Evolutionary conservation across 2,113 vertebrate species (phyloP), one percentile per base, ranked within the genome.

Genomic region (Saimiri boliviensis): DNA sequence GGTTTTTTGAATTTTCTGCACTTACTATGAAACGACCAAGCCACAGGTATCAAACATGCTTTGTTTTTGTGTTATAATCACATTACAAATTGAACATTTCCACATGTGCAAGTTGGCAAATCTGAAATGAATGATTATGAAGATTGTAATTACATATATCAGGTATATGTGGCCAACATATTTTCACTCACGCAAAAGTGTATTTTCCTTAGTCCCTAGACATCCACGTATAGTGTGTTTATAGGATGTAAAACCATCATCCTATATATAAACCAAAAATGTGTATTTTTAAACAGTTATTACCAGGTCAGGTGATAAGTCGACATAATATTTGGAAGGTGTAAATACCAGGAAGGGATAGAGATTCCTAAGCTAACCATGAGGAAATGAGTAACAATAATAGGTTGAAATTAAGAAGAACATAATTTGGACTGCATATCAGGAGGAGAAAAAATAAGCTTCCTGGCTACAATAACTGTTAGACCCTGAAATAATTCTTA

Each of bases 51-150:
- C 98, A 98, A 98, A 98, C 98, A 96, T 98, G 98, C 98, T 98
- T 98, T 98, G 98, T 98, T 98, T 80, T 58, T 97, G 97, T 98
- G 97, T 97, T 98, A 73, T 98, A 99, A 98, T 99, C 98, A 98
- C 94, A 97, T 99, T 99, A 98, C 98, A 98, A 98, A 99, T 98
- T 99, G 98, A 99, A 99, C 97, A 98, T 98, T 98, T 99, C 98
- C 98, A 99, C 98, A 98, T 99, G 99, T 98, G 98, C 66, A 0
- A 68, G 96, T 98, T 98, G 98, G 98, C 98, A 98, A 98, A 98
- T 98, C 98, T 91, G 98, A 98, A 97, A 93, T 96, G 93, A 97
- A 95, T 97, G 93, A 97, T 97, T 97, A 95, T 95, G 83, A 95
- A 95, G 90, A 94, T 87, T 85, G 66, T 95, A 97, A 97, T 97